A percentile compares a stretch with the other conserved stretches of the same genome.
phyloP scores from a whole-genome alignment of 2,797 vertebrate genomes.

The Sebastes hubbsi region DNA sequence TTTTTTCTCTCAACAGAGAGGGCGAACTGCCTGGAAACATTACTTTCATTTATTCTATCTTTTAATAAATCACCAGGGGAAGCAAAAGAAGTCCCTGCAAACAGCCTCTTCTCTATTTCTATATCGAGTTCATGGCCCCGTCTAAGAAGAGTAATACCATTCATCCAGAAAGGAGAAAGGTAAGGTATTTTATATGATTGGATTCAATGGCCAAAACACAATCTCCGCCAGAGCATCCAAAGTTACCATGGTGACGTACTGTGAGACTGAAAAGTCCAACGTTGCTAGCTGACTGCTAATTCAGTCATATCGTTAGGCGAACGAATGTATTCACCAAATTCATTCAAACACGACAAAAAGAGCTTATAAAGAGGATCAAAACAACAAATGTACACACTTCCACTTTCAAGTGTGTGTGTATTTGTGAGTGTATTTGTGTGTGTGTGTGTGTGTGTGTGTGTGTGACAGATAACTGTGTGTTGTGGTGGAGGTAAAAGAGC shows the following conservation, averaged over 20 bases:
- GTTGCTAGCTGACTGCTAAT: not conserved
- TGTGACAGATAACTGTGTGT: not conserved
- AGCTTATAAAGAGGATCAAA: not conserved
- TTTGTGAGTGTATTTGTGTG: not conserved
- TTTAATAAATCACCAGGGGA: constrained; percentile 35
- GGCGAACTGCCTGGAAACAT: constrained; percentile 19
- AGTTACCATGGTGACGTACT: constrained; percentile 1
- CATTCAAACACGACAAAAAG: not conserved
- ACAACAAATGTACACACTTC: not conserved
- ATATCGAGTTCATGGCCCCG: not conserved
- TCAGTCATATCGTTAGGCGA: not conserved
- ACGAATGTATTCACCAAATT: not conserved
- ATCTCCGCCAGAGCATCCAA: not conserved
- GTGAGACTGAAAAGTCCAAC: not conserved
- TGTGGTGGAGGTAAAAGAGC: constrained; percentile 1
- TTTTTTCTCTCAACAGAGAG: not conserved
- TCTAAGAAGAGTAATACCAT: not conserved
- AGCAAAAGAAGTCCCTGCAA: constrained; percentile 3
- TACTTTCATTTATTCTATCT: constrained; percentile 32
- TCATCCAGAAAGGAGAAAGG: not conserved
- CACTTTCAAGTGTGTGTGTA: not conserved
- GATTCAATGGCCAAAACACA: constrained; percentile 7
- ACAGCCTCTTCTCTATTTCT: constrained; percentile 14
- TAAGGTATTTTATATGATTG: not conserved
- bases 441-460: not conserved